Evolutionary conservation across 2,797 vertebrate genomes (phyloP), one percentile per base, ranked within the genome.

Genomic region (Odontamblyopus rebecca): DNA sequence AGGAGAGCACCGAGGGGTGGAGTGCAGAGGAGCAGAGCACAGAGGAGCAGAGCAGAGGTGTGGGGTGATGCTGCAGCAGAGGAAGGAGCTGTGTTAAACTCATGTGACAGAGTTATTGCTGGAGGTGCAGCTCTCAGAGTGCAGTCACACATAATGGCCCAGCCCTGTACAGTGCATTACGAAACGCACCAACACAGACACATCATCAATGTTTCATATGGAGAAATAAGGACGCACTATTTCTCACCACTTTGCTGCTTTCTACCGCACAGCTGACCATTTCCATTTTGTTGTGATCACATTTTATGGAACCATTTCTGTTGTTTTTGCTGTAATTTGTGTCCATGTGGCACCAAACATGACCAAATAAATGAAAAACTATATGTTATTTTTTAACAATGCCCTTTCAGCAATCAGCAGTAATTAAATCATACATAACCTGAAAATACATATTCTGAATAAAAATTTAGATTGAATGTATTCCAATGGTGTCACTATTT

Each of bases 71-170:
- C 82, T 75, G 62, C 78, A 74, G 86, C 85, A 85, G 82, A 68
- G 64, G 59, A 68, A 81, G 77, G 82, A 84, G 77, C 74, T 81
- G 78, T 19, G 68, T 73, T 83, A 85, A 87, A 91, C 87, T 86
- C 86, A 91, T 91, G 77, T 64, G 68, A 73, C 76, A 27, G 77
- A 74, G 77, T 86, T 87, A 83, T 87, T 88, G 82, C 86, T 89
- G 32, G 77, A 81, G 89, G 83, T 73, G 85, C 72, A 76, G 80
- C 78, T 78, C 77, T 71, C 73, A 6, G 27, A 51, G 61, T 74
- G 83, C 80, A 79, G 80, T 71, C 82, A 74, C 85, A 82, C 79
- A 80, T 80, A 82, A 85, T 70, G 73, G 74, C 72, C 67, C n/a
- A 0, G 19, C 2, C 3, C 72, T 63, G 77, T 66, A 78, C 71